phyloP scores from a whole-genome alignment of 1,140 invertebrate genomes.

The Saccostrea echinata region DNA sequence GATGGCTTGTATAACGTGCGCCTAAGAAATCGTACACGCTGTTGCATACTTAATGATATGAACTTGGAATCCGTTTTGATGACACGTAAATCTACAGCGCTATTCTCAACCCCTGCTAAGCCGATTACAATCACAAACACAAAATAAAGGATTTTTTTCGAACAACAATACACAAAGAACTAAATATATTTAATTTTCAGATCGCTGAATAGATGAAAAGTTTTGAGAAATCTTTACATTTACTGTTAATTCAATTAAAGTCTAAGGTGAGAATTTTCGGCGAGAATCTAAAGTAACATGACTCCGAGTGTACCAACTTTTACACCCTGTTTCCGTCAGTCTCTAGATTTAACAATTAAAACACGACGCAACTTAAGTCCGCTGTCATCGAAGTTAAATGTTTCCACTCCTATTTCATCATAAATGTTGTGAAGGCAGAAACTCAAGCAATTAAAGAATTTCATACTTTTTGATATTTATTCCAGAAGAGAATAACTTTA shows the following conservation, averaged over 20 bases:
- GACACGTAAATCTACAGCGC: conserved; percentile 1
- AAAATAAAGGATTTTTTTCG: background rate
- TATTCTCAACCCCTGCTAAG: conserved; percentile 17
- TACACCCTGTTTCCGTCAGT: background rate
- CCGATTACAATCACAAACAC: background rate
- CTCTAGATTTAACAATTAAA: background rate
- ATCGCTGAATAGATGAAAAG: conserved; percentile 10
- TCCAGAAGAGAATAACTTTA: background rate
- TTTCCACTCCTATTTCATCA: conserved; percentile 1
- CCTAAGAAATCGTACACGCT: background rate
- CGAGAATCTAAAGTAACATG: background rate
- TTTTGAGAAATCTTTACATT: background rate
- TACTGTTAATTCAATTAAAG: conserved; percentile 30
- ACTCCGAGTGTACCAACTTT: background rate
- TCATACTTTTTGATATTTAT: background rate
- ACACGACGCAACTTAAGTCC: background rate
- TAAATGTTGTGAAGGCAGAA: conserved; percentile 2
- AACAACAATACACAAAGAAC: background rate
- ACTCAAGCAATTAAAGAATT: background rate
- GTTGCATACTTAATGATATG: conserved; percentile 8
- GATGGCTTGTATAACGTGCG: background rate
- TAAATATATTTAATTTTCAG: conserved; percentile 31
- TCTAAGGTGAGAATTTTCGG: background rate
- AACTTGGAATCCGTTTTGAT: conserved; percentile 10
- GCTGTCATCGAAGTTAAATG: conserved; percentile 10